Evolutionary conservation across 2,797 vertebrate species (phyloP), one percentile per base, ranked within the genome.

Genomic region (Mergus octosetaceus): DNA sequence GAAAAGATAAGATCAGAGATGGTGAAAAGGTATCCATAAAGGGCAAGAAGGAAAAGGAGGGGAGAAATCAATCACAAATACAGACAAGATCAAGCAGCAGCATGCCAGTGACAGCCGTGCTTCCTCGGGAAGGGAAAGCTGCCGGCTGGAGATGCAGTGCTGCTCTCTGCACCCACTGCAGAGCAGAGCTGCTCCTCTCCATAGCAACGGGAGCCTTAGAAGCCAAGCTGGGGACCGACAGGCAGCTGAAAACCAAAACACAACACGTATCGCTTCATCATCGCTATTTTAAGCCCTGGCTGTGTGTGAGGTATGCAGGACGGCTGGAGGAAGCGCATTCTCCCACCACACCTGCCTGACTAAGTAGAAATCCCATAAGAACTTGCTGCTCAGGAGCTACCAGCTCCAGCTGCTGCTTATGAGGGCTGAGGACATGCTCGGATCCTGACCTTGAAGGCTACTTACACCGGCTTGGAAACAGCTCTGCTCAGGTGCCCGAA

Each of bases 171-270:
- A 97, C 94, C 95, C 95, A 95, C 93, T 92, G 93, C 91, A 90
- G 36, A 81, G 86, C 79, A 94, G 89, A 97, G 94, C 79, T 89
- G 75, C 69, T 60, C 91, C 94, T 97, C 95, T 94, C 97, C 96
- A 98, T 97, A 96, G 97, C 96, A 98, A 98, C 97, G 41, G 93
- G 93, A 96, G 85, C 90, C 95, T 94, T 94, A 89, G 95, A 97
- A 95, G 90, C 89, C 92, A 90, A 94, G 95, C 82, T 85, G 91
- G 78, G 96, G 91, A 96, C 86, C 80, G 84, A 94, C 92, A 92
- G 89, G 78, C 77, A 61, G 64, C 91, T 93, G 93, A 94, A 95
- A 95, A 96, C 56, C 89, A 94, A 94, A 97, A 93, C 80, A 87
- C 87, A 90, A 92, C 73, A 82, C 41, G 39, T 82, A 94, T 95